phyloP scores from a whole-genome alignment of 2,888 invertebrate genomes.

The Tetheella fluctuosa region DNA sequence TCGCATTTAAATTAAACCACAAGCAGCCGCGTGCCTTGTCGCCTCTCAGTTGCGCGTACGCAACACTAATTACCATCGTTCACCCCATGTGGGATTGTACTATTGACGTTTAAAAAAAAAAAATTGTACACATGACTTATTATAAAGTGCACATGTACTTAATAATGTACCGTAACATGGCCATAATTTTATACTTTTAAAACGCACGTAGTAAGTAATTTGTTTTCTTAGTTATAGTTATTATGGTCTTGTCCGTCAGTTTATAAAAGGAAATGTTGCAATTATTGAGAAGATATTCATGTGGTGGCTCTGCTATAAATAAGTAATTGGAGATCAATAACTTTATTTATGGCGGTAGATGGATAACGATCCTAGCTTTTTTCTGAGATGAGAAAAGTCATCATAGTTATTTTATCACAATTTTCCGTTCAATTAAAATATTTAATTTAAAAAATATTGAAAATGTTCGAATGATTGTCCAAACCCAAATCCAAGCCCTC shows the following conservation, averaged over 20 bases:
- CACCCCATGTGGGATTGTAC: neutral
- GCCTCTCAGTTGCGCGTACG: neutral
- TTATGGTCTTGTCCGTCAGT: neutral
- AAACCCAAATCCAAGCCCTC: too few relatives aligned
- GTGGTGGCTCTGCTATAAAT: neutral
- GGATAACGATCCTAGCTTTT: neutral
- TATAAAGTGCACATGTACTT: neutral
- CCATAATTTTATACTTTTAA: neutral
- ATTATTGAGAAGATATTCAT: neutral
- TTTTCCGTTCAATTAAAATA: too few relatives aligned
- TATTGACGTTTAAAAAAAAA: neutral
- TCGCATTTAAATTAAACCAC: neutral
- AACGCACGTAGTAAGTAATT: neutral
- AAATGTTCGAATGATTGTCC: too few relatives aligned
- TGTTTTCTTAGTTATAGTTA: neutral
- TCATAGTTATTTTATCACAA: too few relatives aligned
- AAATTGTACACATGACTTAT: neutral
- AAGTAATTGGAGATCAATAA: neutral
- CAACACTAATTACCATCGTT: neutral
- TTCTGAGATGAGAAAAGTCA: too few relatives aligned
- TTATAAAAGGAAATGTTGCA: neutral
- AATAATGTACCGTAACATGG: neutral
- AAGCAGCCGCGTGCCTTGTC: neutral
- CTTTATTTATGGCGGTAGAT: neutral
- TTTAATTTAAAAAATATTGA: too few relatives aligned